phyloP scores from a whole-genome alignment of 2,888 invertebrate genomes.

The Gasteruption jaculator region DNA sequence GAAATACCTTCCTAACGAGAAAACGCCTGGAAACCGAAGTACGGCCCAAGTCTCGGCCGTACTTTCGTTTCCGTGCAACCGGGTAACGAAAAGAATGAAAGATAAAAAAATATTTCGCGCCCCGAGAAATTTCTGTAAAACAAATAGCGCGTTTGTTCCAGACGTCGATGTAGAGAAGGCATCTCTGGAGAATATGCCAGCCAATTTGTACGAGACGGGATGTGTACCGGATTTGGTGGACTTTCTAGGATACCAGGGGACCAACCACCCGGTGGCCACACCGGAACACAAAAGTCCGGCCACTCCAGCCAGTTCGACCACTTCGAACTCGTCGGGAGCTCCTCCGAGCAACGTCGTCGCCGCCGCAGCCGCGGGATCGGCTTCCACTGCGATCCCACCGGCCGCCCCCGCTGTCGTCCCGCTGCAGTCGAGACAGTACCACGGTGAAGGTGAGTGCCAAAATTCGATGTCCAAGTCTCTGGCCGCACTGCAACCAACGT shows the following conservation, averaged over 20 bases:
- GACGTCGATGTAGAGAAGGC: conserved; percentile 77
- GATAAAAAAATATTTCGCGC: too few relatives aligned
- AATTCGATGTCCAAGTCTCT: too few relatives aligned
- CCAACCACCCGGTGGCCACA: conserved; percentile 36
- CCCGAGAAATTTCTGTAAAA: not conserved
- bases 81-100: not conserved
- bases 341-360: conserved; percentile 15
- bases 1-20: too few relatives aligned
- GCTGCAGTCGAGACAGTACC: conserved; percentile 37
- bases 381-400: conserved; percentile 27
- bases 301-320: conserved; percentile 44
- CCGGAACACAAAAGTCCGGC: conserved; percentile 51
- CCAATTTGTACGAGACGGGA: conserved; percentile 76
- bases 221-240: conserved; percentile 73
- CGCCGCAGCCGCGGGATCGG: conserved; percentile 26
- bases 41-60: too few relatives aligned
- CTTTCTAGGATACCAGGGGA: conserved; percentile 58
- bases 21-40: too few relatives aligned
- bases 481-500: too few relatives aligned
- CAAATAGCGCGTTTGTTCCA: conserved; percentile 43
- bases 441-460: conserved; percentile 47
- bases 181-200: conserved; percentile 67
- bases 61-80: not conserved
- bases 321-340: conserved; percentile 34
- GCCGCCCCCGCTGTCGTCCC: conserved; percentile 12